A percentile compares a stretch with the other conserved stretches of the same genome.
Conservation (phyloP, 2,888 invertebrate species). For the Sicus ferrugineus region DNA sequence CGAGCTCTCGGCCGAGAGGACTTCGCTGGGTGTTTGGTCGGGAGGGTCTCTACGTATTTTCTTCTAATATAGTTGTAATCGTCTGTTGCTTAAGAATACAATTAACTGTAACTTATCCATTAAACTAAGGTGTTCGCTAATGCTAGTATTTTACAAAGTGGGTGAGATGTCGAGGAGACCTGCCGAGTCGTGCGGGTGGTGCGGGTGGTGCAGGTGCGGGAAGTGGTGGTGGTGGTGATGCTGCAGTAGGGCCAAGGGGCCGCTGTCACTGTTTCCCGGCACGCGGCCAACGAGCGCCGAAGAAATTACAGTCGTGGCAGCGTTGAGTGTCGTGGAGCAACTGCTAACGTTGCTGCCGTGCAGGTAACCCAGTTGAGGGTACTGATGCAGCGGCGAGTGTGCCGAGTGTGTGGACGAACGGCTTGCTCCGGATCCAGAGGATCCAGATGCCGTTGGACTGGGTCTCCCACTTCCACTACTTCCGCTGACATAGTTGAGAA, state of each 20-base stretch:
- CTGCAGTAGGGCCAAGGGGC: constrained; percentile 43
- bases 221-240: constrained; percentile 50
- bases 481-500: constrained; percentile 42
- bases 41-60: constrained; percentile 26
- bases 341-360: constrained; percentile 29
- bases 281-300: constrained; percentile 45
- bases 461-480: constrained; percentile 50
- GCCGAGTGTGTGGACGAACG: constrained; percentile 59
- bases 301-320: constrained; percentile 44
- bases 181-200: constrained; percentile 48
- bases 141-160: constrained; percentile 60
- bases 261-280: constrained; percentile 37
- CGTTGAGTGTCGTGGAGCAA: constrained; percentile 43
- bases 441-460: constrained; percentile 58
- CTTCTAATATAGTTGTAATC: constrained; percentile 41
- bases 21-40: background rate
- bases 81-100: constrained; percentile 26
- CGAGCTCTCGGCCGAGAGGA: too few relatives aligned
- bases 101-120: constrained; percentile 40
- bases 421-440: constrained; percentile 46
- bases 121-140: constrained; percentile 28
- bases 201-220: constrained; percentile 46
- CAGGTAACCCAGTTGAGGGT: constrained; percentile 34
- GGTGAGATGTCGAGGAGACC: constrained; percentile 63
- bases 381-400: constrained; percentile 55